Base-by-base conservation (phyloP, 2,113 vertebrate species). In the Bubo bubo region DNA sequence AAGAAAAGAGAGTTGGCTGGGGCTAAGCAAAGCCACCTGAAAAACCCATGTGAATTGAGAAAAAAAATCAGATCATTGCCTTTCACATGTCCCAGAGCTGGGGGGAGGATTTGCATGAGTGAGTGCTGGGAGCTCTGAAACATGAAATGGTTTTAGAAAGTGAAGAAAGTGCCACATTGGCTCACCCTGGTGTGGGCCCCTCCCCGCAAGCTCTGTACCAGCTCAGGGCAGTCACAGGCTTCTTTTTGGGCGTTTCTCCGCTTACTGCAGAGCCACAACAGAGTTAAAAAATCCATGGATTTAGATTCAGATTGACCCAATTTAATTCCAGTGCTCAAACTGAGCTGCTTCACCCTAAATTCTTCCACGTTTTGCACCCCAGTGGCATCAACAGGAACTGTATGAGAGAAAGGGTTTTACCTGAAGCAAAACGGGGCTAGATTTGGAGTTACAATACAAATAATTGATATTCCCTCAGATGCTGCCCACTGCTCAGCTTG, bases 381-480 rank as follows among this genome's bases (percentile, higher is more conserved):
- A 27, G 62, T 9, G 14, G 4, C 53, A 53, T 10, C 5, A 12
- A 26, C 9, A 4, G 14, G 32, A 60, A 47, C 8, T 4, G 9
- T 7, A 27, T 9, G 9, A 0, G 3, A 50, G 11, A 20, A 80
- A 56, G 8, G 20, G 28, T 10, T 47, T 67, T 39, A 28, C 23
- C n/a, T 47, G 77, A 45, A 6, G 19, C 12, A 32, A 70, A 87
- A 9, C 2, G 2, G 21, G 93, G 35, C 30, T 34, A 8, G 41
- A 52, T 68, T 12, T 2, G 8, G 66, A 53, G 37, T 16, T 27
- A 13, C 0, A 4, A 60, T 0, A 17, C 0, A 37, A 45, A 41
- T 49, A 50, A 72, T 14, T 6, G 2, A 19, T 64, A 37, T n/a
- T 74, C 27, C 55, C 66, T 24, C 49, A 50, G 52, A 14, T 2